Conservation (phyloP, 2,797 vertebrate genomes). For the Cercopithecus hamlyni region DNA sequence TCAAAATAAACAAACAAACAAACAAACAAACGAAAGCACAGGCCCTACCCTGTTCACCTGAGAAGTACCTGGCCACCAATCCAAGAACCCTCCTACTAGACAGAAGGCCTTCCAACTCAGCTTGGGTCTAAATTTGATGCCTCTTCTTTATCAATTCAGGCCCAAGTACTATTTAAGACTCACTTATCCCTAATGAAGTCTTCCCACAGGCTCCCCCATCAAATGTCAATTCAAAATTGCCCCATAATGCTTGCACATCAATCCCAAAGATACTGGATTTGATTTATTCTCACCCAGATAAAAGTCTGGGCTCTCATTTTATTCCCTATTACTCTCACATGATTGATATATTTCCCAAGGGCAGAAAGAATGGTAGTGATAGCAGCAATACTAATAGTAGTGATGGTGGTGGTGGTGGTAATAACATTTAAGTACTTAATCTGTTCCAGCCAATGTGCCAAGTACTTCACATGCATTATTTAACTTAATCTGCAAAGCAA, state of each 20-base stretch:
- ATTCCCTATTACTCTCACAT: not conserved
- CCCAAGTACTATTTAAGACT: not conserved
- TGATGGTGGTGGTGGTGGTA: no score
- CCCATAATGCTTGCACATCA: not conserved
- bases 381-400: not conserved
- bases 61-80: not conserved
- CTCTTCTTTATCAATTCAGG: not conserved
- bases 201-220: not conserved
- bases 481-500: not conserved
- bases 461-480: not conserved
- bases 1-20: not conserved
- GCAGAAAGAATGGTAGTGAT: not conserved
- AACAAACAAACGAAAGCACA: not conserved
- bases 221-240: not conserved
- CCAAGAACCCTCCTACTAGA: not conserved
- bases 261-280: not conserved
- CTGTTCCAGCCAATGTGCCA: not conserved
- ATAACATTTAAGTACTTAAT: not conserved
- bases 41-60: not conserved
- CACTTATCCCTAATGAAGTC: not conserved
- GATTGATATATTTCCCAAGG: not conserved
- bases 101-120: not conserved
- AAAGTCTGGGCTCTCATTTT: not conserved
- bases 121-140: not conserved
- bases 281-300: not conserved